phyloP scores from a whole-genome alignment of 2,888 invertebrate species.

The Drosophila cracens region DNA sequence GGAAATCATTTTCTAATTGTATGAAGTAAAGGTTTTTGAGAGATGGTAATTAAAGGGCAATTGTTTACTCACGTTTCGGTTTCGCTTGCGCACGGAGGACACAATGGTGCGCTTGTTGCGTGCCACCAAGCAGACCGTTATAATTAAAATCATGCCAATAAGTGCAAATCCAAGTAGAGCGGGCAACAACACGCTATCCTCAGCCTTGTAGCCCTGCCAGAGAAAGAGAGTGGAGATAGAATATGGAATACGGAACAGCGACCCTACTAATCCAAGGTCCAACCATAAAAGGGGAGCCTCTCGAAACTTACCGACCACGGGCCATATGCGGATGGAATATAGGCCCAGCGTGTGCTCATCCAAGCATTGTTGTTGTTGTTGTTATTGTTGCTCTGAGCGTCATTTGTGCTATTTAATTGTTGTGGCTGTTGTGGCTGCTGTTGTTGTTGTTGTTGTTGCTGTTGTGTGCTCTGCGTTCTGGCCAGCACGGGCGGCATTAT shows the following conservation, averaged over 20 bases:
- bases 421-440: constrained; percentile 20
- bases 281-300: neutral
- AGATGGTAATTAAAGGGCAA: constrained; percentile 60
- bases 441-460: constrained; percentile 37
- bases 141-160: constrained; percentile 86
- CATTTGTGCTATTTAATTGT: constrained; percentile 18
- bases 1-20: neutral
- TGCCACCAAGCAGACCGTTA: constrained; percentile 86
- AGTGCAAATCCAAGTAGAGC: constrained; percentile 85
- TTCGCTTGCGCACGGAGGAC: constrained; percentile 83
- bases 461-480: constrained; percentile 73
- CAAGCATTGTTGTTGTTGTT: constrained; percentile 84
- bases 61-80: constrained; percentile 83
- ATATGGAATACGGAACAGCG: neutral
- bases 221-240: neutral
- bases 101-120: constrained; percentile 84
- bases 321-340: constrained; percentile 88
- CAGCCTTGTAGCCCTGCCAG: constrained; percentile 87
- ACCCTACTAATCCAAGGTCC: constrained; percentile 1
- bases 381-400: constrained; percentile 57
- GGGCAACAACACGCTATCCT: constrained; percentile 87
- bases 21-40: constrained; percentile 28
- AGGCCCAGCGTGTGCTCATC: constrained; percentile 88
- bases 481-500: constrained; percentile 85
- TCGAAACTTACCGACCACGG: constrained; percentile 88